These are phyloP conservation scores for Allophyes oxyacanthae DNA, from an alignment of 2,888 invertebrate genomes.

Conservation along the genomic window DNA sequence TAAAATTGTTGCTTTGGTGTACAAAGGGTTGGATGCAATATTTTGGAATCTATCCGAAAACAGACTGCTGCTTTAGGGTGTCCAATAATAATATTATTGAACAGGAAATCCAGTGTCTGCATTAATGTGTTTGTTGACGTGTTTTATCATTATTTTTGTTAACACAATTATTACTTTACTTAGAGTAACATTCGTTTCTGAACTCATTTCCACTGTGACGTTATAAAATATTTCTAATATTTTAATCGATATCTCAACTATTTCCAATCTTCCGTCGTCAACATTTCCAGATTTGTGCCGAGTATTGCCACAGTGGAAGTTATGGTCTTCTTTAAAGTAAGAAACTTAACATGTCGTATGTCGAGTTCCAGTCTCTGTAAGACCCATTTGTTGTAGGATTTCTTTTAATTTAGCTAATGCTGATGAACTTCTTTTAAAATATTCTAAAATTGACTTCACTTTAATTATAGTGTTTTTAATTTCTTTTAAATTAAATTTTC, in stretches of 20 bases:
- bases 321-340: too few species aligned
- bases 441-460: constrained; percentile 14
- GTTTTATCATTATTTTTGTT: not conserved
- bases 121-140: not conserved
- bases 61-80: not conserved
- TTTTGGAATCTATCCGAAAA: not conserved
- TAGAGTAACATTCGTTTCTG: too few species aligned
- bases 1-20: not conserved
- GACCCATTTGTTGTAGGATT: constrained; percentile 4
- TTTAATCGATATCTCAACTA: too few species aligned
- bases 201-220: too few species aligned
- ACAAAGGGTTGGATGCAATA: not conserved
- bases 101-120: not conserved
- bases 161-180: not conserved
- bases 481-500: constrained; percentile 13
- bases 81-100: not conserved
- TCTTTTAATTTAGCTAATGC: constrained; percentile 6
- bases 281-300: too few species aligned
- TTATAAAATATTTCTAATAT: too few species aligned
- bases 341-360: too few species aligned
- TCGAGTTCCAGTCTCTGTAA: not conserved
- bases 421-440: constrained; percentile 9
- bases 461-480: constrained; percentile 12
- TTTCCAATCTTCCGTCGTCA: too few species aligned
- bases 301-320: too few species aligned